Base-by-base conservation (phyloP, 2,888 invertebrate species). In the Drosophila meridionalis region DNA sequence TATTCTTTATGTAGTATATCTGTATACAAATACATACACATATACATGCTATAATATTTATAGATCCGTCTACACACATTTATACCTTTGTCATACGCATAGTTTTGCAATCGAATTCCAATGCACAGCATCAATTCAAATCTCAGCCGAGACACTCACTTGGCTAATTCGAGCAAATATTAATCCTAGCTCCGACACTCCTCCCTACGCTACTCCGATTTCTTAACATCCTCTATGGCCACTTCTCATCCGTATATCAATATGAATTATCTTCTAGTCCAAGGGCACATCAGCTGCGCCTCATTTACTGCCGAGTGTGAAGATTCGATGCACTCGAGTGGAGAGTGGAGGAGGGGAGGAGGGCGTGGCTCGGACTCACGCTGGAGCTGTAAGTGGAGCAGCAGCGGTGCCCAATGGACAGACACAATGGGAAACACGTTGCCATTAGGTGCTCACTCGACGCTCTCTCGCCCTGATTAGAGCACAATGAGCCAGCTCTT, bases 401-500 rank as follows among this genome's bases (percentile, higher is more conserved):
- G 36, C 9, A 36, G 40, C 40, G 7, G 40, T n/a, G 40, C 14
- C n/a, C 20, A 20, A 20, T 40, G 53, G 36, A 4, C 48, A 30
- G 36, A 4, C 48, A 30, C 30, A 30, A 48, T 47, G 26, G 45
- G 53, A 32, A 42, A 58, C 73, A n/a, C 38, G 45, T 55, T 65
- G 38, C 47, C 43, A 28, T 43, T 48, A 57, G 64, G 40, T 58
- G 61, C 71, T 57, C 43, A 48, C 40, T 40, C 58, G 50, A 56
- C 38, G 61, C 56, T 38, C 53, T 52, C 53, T 52, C 40, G 57
- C 43, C 50, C 81, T 85, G 81, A 81, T 87, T 83, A 78, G 79
- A 57, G 61, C 56, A 73, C 59, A 66, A 76, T 61, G 76, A 72
- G 78, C 61, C 81, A 76, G 69, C 80, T 75, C 77, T 87, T 85